Base-by-base conservation (phyloP, 2,888 invertebrate species). In the Euclidia mi region DNA sequence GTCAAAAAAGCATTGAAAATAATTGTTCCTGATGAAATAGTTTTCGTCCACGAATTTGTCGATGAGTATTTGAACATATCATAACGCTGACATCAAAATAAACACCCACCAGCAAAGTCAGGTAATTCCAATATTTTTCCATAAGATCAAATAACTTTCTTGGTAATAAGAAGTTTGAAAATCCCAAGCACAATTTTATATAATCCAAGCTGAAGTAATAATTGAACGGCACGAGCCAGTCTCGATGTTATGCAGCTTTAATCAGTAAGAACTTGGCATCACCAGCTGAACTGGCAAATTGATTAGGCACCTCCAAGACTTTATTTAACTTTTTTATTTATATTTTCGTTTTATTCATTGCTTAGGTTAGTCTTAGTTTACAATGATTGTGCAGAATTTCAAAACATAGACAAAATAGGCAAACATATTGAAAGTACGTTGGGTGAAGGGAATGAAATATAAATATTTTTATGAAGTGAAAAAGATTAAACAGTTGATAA, bases 281-380 rank as follows among this genome's bases (percentile, higher is more conserved):
- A 50, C 53, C 70, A 75, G 72, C 75, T 75, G 64, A 47, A 60
- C 61, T 58, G 45, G 44, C 48, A 67, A 73, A 76, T 73, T 82
- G 78, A 83, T 81, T 81, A 81, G 83, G 80, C 64, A 56, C 57
- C 44, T 44, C n/a, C 59, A 71, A 81, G 68, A 78, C 81, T 57
- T 17, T 25, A 32, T 34, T 46, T 29, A 37, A 9, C 37, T 25
- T 37, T 47, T 20, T 42, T 32, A 34, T 34, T 46, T 46, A 25
- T 18, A 40, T 11, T 41, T 37, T 31, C 29, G 11, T 12, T 25
- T 25, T n/a, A 31, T 35, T 50, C 42, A 38, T 20, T 51, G 20
- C 12, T 3, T 17, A 35, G 3, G n/a, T 17, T 20, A 7, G 32
- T 14, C 3, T 14, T 34, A 32, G 25, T 41, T 10, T 18, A 10